Evolutionary conservation across 2,888 invertebrate genomes (phyloP), one percentile per base, ranked within the genome.

Genomic region (Beris chalybata): DNA sequence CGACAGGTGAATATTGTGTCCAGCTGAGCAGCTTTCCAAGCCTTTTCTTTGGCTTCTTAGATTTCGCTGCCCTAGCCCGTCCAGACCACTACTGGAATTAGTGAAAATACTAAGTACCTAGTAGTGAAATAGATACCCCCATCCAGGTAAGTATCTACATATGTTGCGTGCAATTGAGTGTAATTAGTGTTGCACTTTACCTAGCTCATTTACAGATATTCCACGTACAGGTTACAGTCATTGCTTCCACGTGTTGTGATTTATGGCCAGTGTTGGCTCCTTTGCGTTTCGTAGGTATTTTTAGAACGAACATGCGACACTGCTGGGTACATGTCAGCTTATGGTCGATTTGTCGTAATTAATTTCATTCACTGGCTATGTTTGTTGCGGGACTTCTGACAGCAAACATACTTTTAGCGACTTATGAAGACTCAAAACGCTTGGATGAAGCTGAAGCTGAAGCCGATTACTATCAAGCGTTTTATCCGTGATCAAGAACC

Each of bases 151-250:
- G 52, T 30, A 61, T 38, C 50, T 61, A 61, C 43, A 43, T 52
- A 50, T 61, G 61, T 61, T 61, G 61, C 61, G 61, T 61, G 61
- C 61, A 61, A 61, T 61, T 61, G 61, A 61, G 61, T 61, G 61
- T 61, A 61, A 61, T 61, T 61, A 61, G 61, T 61, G 52, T 32
- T 61, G 61, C 61, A 61, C 61, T 61, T 52, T 61, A 50, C 44
- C 38, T 38, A 38, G 52, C 52, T 61, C 50, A 38, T 4, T 50
- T 50, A 50, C 15, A 45, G 50, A 61, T 61, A 61, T 50, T 61
- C 61, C 50, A 50, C 59, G 22, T 22, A 59, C 59, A 59, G 50
- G 48, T 50, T 48, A 59, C 61, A 50, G 38, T 38, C 61, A 38
- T 50, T 50, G 38, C 38, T 13, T 29, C 31, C 22, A 15, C 31